These are phyloP conservation scores for Sebastes oblongus DNA, from an alignment of 2,797 vertebrate genomes.

Conservation along the genomic window DNA sequence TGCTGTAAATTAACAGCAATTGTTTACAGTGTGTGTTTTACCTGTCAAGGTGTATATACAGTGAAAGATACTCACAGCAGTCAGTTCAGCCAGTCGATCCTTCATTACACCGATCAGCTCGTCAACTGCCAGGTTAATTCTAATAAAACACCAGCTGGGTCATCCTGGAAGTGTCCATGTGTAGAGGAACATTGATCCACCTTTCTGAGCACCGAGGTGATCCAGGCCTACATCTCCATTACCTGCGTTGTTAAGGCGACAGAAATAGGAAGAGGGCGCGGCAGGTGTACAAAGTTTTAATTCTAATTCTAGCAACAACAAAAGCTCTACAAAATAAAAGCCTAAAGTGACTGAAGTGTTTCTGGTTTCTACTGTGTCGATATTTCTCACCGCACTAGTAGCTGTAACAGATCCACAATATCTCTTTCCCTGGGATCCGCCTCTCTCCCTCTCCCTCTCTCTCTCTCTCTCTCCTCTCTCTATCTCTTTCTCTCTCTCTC, in stretches of 20 bases:
- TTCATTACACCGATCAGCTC: slow-evolving; percentile 77
- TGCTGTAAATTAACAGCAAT: no score
- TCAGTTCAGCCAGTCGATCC: slow-evolving; percentile 85
- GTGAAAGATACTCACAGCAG: slow-evolving; percentile 75
- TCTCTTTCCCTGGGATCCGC: slow-evolving; percentile 41
- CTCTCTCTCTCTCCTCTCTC: not conserved
- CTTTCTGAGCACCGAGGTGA: not conserved
- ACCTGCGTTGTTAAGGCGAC: not conserved
- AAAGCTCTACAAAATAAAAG: not conserved
- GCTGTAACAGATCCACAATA: slow-evolving; percentile 2
- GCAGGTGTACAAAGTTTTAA: not conserved
- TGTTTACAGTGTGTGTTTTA: not conserved
- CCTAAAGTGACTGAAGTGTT: not conserved
- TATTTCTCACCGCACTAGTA: not conserved
- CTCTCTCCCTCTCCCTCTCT: slow-evolving; percentile 9
- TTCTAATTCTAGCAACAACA: no score
- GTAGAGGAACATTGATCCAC: not conserved
- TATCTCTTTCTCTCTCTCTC: no score
- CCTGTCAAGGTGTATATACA: not conserved
- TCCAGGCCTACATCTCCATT: not conserved
- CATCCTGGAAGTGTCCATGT: slow-evolving; percentile 40
- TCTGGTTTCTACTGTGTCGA: not conserved
- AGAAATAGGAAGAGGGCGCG: not conserved
- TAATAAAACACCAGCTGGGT: slow-evolving; percentile 20
- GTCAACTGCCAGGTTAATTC: slow-evolving; percentile 21